A percentile compares a stretch with the other conserved stretches of the same genome.
phyloP scores from a whole-genome alignment of 2,888 invertebrate species.

The Galerucella nymphaeae region DNA sequence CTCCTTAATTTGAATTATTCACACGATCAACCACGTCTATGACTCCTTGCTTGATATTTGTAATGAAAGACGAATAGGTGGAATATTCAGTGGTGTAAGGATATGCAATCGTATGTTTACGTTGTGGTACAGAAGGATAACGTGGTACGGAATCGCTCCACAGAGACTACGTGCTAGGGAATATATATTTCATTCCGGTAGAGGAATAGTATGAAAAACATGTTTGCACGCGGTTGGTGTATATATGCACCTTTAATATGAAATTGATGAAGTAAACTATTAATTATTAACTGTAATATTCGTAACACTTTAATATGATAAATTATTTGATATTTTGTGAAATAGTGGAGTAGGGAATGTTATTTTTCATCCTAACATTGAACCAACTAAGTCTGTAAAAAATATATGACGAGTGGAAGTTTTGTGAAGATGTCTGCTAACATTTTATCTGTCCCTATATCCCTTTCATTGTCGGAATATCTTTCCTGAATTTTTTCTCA shows the following conservation, averaged over 20 bases:
- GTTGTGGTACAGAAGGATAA: slow-evolving; percentile 25
- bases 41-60: slow-evolving; percentile 20
- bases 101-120: slow-evolving; percentile 33
- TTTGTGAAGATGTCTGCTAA: too few species aligned
- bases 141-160: slow-evolving; percentile 27
- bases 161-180: slow-evolving; percentile 17
- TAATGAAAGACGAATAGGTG: slow-evolving; percentile 33
- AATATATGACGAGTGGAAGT: too few species aligned
- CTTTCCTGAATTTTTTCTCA: too few species aligned
- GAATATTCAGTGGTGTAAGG: slow-evolving; percentile 32
- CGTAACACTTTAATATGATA: too few species aligned
- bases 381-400: too few species aligned
- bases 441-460: too few species aligned
- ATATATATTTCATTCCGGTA: slow-evolving; percentile 11
- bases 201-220: not conserved
- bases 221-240: not conserved
- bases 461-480: too few species aligned
- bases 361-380: too few species aligned
- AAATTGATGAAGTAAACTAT: not conserved
- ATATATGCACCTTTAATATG: not conserved
- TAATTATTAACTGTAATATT: too few species aligned
- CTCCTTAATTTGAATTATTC: not conserved
- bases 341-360: too few species aligned
- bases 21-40: slow-evolving; percentile 1
- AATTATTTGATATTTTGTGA: too few species aligned